These are phyloP conservation scores for Pandion haliaetus DNA, from an alignment of 2,113 vertebrate genomes.

Conservation along the genomic window DNA sequence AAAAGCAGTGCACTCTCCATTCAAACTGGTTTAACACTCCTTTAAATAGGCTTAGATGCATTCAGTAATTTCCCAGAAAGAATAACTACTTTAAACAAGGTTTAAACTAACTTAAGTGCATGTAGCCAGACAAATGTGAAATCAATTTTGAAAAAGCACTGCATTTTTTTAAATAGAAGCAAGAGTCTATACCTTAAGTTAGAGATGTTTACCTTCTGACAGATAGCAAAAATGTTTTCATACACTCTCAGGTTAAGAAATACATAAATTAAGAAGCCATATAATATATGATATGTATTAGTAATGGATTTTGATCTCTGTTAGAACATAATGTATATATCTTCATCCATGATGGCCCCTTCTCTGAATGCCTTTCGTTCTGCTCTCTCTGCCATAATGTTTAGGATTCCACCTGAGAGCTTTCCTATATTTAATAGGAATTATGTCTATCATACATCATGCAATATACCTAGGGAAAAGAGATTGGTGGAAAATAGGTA, in stretches of 20 bases:
- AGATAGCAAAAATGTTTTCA: background rate
- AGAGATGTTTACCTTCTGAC: background rate
- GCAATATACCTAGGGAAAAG: background rate
- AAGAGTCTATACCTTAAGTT: background rate
- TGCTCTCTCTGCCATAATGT: background rate
- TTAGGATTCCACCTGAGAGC: background rate
- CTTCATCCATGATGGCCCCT: background rate
- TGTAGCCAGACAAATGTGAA: background rate
- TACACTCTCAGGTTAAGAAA: background rate
- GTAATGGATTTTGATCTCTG: background rate
- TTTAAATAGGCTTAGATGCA: conserved; percentile 42
- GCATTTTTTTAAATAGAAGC: background rate
- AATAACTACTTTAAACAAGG: background rate
- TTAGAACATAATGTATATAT: background rate
- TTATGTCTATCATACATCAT: background rate
- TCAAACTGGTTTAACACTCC: conserved; percentile 38
- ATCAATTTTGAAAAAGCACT: background rate
- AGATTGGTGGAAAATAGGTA: background rate
- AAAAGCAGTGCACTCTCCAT: conserved; percentile 2
- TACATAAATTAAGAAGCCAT: background rate
- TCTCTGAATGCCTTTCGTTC: background rate
- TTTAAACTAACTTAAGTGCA: background rate
- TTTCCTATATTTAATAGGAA: background rate
- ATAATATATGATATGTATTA: background rate
- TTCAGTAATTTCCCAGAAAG: background rate